These are phyloP conservation scores for Parauchenoglanis punctatus DNA, from an alignment of 2,797 vertebrate species.

Conservation along the genomic window DNA sequence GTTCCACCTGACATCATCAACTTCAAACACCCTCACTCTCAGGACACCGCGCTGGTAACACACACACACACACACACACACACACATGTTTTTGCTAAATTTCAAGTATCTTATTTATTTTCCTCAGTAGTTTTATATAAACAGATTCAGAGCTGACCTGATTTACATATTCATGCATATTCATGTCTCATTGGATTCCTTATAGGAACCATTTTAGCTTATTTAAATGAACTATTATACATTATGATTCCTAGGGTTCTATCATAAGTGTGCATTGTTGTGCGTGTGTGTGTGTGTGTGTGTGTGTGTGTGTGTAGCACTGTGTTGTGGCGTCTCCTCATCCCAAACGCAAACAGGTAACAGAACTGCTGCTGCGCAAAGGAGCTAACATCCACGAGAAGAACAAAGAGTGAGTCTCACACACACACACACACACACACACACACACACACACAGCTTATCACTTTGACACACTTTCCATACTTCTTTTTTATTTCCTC, in stretches of 20 bases:
- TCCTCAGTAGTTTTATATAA: not conserved
- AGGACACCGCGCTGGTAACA: slow-evolving; percentile 93
- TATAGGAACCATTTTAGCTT: not conserved
- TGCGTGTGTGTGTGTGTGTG: not conserved
- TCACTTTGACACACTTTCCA: not conserved
- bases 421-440: not conserved
- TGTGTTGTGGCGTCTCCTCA: slow-evolving; percentile 93
- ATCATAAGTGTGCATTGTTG: not conserved
- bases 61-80: slow-evolving; percentile 41
- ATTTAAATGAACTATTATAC: not conserved
- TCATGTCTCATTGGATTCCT: not conserved
- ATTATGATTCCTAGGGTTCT: too few relatives aligned
- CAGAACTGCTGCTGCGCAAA: slow-evolving; percentile 92
- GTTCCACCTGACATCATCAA: slow-evolving; percentile 95
- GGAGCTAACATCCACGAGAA: slow-evolving; percentile 97
- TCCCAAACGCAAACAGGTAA: slow-evolving; percentile 95
- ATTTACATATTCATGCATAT: not conserved
- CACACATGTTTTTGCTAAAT: not conserved
- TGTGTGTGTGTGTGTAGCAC: slow-evolving; percentile 76
- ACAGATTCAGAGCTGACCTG: not conserved
- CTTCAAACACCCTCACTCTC: slow-evolving; percentile 97
- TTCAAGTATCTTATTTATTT: not conserved
- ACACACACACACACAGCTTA: not conserved
- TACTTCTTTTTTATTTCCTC: slow-evolving; percentile 6
- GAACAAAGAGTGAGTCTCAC: slow-evolving; percentile 91